Percentiles rank a stretch among this genome's conserved stretches.
These are phyloP conservation scores for Malacoctenus gilli DNA, from an alignment of 2,797 vertebrate genomes.

Conservation along the genomic window DNA sequence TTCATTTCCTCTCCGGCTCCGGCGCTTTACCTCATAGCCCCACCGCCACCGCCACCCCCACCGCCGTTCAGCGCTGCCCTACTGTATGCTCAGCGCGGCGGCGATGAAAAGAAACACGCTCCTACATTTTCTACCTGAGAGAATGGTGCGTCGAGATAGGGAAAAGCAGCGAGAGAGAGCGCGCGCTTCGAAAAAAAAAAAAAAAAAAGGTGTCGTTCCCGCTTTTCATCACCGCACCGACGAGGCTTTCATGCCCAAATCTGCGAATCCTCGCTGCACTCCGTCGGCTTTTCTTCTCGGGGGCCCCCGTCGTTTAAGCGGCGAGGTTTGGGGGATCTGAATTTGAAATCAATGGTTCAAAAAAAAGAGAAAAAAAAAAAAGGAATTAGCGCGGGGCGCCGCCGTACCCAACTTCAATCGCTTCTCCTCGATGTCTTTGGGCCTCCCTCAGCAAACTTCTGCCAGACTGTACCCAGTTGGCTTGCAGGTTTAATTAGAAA, in stretches of 20 bases:
- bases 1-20: constrained; percentile 54
- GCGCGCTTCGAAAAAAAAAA: too few species aligned
- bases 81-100: constrained; percentile 25
- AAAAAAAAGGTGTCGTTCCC: constrained; percentile 36
- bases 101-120: constrained; percentile 42
- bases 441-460: constrained; percentile 10
- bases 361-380: too few species aligned
- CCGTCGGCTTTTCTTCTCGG: constrained; percentile 6
- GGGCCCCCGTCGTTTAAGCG: constrained; percentile 20
- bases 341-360: constrained; percentile 23
- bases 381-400: neutral
- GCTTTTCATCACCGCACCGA: constrained; percentile 31
- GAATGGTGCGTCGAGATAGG: constrained; percentile 18
- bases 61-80: too few species aligned
- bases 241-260: constrained; percentile 38
- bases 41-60: too few species aligned
- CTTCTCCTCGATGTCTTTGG: neutral
- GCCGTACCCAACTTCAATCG: neutral
- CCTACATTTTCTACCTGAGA: constrained; percentile 26
- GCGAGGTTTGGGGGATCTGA: constrained; percentile 14
- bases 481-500: constrained; percentile 4
- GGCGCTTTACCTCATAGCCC: constrained; percentile 25
- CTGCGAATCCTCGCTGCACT: neutral
- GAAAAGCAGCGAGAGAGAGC: too few species aligned
- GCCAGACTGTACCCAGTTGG: neutral